A percentile compares a stretch with the other conserved stretches of the same genome.
Conservation (phyloP, 2,888 invertebrate species). For the Drosophila meridiana region DNA sequence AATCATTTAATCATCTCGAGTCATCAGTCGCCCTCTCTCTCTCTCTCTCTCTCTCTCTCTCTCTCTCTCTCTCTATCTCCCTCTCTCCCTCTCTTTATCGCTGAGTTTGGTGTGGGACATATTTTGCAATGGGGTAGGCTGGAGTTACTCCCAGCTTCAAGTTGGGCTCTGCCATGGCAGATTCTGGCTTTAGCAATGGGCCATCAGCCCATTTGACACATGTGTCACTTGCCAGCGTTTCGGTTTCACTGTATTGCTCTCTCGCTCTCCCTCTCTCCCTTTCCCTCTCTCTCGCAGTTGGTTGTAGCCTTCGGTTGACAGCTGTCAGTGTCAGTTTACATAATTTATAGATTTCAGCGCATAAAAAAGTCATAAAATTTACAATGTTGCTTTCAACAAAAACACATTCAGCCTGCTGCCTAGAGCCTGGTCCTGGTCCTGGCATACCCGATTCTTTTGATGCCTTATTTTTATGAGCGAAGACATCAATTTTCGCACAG, state of each 20-base stretch:
- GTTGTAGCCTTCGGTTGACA: constrained; percentile 61
- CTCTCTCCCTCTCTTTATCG: constrained; percentile 14
- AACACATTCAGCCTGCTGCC: constrained; percentile 58
- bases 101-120: background rate
- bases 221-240: constrained; percentile 78
- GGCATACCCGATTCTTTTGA: constrained; percentile 54
- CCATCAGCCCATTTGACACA: constrained; percentile 76
- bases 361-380: constrained; percentile 80
- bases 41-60: background rate
- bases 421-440: constrained; percentile 16
- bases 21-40: constrained; percentile 59
- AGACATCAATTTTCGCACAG: constrained; percentile 79
- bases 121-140: constrained; percentile 7
- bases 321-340: constrained; percentile 81
- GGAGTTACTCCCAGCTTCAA: constrained; percentile 3
- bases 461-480: constrained; percentile 79
- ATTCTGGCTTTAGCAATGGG: constrained; percentile 44
- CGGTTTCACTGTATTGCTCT: constrained; percentile 36
- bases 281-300: background rate
- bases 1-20: constrained; percentile 81
- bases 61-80: background rate
- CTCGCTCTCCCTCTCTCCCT: background rate
- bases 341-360: constrained; percentile 80
- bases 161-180: constrained; percentile 36
- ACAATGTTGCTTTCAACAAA: constrained; percentile 79